Evolutionary conservation across 2,888 invertebrate species (phyloP).

Genomic region (Synanthedon vespiformis): DNA sequence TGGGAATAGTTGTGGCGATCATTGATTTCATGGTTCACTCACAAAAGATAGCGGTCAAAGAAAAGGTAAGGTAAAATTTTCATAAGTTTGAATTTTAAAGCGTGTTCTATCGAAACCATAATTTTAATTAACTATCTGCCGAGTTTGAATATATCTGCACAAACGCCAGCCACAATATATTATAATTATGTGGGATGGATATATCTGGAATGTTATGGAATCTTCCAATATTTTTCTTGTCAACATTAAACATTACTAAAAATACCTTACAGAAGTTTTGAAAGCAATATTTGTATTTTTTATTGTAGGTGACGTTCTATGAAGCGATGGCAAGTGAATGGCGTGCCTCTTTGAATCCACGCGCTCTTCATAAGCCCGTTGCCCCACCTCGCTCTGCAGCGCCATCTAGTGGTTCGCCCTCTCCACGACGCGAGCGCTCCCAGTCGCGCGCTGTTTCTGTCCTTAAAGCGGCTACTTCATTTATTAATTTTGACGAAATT

Average conservation of each 20-base stretch:
- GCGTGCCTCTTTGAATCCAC: slow-evolving; percentile 50
- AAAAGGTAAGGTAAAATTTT: slow-evolving; percentile 69
- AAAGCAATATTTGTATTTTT: too few species aligned
- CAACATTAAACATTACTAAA: too few species aligned
- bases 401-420: slow-evolving; percentile 34
- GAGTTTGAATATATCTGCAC: too few species aligned
- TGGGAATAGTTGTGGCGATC: slow-evolving; percentile 80
- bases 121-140: background rate
- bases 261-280: too few species aligned
- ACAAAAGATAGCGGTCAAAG: slow-evolving; percentile 79
- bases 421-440: slow-evolving; percentile 40
- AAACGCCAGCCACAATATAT: too few species aligned
- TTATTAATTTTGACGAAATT: slow-evolving; percentile 59
- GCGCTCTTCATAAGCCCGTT: slow-evolving; percentile 36
- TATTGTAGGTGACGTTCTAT: slow-evolving; percentile 37
- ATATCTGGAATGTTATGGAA: too few species aligned
- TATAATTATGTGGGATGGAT: too few species aligned
- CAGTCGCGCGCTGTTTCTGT: slow-evolving; percentile 56
- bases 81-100: background rate
- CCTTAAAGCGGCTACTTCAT: slow-evolving; percentile 47
- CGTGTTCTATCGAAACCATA: background rate
- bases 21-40: slow-evolving; percentile 90
- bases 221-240: too few species aligned
- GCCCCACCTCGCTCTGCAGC: slow-evolving; percentile 52
- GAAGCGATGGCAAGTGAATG: slow-evolving; percentile 54